phyloP scores from a whole-genome alignment of 2,797 vertebrate species.

The Cyprinodon diabolis region DNA sequence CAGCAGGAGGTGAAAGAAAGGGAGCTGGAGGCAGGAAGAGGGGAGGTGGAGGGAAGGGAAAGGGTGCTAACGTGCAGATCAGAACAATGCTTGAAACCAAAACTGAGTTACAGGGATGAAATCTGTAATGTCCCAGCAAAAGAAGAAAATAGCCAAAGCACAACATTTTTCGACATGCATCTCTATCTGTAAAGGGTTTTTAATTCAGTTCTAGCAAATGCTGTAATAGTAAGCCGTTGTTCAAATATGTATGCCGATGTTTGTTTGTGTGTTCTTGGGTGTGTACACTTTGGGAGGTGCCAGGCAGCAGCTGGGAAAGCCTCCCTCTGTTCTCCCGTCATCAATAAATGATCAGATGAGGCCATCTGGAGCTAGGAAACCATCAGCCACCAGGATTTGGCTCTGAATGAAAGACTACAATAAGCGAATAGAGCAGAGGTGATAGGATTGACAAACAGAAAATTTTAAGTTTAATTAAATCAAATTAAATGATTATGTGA shows the following conservation, averaged over 20 bases:
- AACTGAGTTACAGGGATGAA: slow-evolving; percentile 43
- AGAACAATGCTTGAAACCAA: slow-evolving; percentile 40
- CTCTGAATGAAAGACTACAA: slow-evolving; percentile 56
- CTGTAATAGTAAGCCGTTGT: slow-evolving; percentile 35
- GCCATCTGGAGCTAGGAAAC: slow-evolving; percentile 88
- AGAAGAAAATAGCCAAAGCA: slow-evolving; percentile 35
- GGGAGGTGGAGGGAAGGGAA: slow-evolving; percentile 42
- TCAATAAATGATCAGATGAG: slow-evolving; percentile 91
- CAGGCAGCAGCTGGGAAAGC: slow-evolving; percentile 84
- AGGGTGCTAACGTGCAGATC: slow-evolving; percentile 65
- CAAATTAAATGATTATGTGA: slow-evolving; percentile 9
- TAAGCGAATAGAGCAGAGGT: slow-evolving; percentile 30
- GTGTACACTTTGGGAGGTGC: slow-evolving; percentile 70
- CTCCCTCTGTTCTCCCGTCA: slow-evolving; percentile 88
- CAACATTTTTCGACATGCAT: slow-evolving; percentile 9
- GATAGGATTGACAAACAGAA: slow-evolving; percentile 12
- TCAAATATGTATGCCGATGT: slow-evolving; percentile 42
- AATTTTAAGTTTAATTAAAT: slow-evolving; percentile 7
- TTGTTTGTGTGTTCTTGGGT: slow-evolving; percentile 44
- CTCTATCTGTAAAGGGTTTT: slow-evolving; percentile 20
- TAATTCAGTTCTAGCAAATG: slow-evolving; percentile 38
- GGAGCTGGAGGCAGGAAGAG: slow-evolving; percentile 71
- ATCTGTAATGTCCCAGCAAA: slow-evolving; percentile 52
- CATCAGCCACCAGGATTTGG: slow-evolving; percentile 75
- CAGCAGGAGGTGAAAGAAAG: slow-evolving; percentile 74